phyloP scores from a whole-genome alignment of 2,113 vertebrate species.

The Colinus virginianus region DNA sequence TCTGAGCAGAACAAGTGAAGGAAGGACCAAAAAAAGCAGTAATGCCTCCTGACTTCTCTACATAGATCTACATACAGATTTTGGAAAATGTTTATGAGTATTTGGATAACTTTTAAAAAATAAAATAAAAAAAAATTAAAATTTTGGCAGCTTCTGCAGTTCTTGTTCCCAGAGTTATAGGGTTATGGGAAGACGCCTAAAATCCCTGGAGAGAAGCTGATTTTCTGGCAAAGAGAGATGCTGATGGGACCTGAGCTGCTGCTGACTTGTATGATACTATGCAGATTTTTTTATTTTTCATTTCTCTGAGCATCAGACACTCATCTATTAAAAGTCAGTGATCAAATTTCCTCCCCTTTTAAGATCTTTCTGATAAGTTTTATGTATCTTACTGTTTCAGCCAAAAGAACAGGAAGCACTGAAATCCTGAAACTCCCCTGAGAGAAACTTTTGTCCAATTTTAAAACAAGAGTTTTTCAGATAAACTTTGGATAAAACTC shows the following conservation, averaged over 20 bases:
- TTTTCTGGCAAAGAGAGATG: neutral
- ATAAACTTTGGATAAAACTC: neutral
- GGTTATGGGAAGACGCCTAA: neutral
- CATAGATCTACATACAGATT: neutral
- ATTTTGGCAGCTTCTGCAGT: neutral
- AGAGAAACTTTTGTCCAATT: neutral
- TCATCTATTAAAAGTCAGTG: neutral
- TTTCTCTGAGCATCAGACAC: neutral
- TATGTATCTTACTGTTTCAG: neutral
- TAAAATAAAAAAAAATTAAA: neutral
- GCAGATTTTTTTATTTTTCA: neutral
- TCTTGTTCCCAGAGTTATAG: neutral
- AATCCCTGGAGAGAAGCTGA: neutral
- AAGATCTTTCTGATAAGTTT: neutral
- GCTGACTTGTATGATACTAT: neutral
- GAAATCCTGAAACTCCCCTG: neutral
- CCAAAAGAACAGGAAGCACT: neutral
- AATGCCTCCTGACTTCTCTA: neutral
- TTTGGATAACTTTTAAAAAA: neutral
- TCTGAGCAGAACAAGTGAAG: neutral
- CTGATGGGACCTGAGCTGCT: neutral
- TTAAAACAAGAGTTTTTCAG: rapidly evolving
- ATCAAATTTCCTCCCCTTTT: neutral
- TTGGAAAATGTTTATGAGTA: neutral
- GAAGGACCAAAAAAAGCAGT: neutral